phyloP scores from a whole-genome alignment of 1,140 invertebrate genomes.

The Mesaphorura yosii region DNA sequence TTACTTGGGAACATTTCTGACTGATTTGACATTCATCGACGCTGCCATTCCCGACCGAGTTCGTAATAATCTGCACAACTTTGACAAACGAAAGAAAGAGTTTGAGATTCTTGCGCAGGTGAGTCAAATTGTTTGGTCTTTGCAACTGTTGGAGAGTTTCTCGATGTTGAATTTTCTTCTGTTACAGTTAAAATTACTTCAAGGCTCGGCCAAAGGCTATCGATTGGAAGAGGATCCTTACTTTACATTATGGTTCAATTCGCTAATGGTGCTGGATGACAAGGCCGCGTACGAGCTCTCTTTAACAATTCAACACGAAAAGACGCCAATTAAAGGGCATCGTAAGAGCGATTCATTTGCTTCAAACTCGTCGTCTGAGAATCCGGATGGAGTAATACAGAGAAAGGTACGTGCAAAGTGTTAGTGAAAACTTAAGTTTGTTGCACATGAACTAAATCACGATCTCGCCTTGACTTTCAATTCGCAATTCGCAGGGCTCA shows the following conservation, averaged over 20 bases:
- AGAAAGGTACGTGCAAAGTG: too few relatives aligned
- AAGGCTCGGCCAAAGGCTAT: conserved; percentile 95
- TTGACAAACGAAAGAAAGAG: conserved; percentile 95
- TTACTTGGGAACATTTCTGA: conserved; percentile 94
- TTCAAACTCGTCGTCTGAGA: conserved; percentile 52
- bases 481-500: conserved; percentile 19
- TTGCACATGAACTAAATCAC: too few relatives aligned
- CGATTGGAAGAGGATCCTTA: conserved; percentile 65
- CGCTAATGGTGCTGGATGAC: conserved; percentile 75
- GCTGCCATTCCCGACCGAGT: conserved; percentile 85
- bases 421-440: too few relatives aligned
- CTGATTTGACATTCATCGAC: conserved; percentile 97
- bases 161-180: conserved; percentile 2
- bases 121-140: conserved; percentile 3
- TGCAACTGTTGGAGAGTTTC: not conserved
- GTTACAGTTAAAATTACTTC: conserved; percentile 73
- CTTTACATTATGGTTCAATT: conserved; percentile 89
- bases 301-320: conserved; percentile 70
- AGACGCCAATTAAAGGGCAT: conserved; percentile 47
- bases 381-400: conserved; percentile 54
- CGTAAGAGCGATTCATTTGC: conserved; percentile 83
- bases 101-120: conserved; percentile 92
- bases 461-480: too few relatives aligned
- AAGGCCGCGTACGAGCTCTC: conserved; percentile 81
- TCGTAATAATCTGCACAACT: conserved; percentile 82